These are phyloP conservation scores for Flabesymbios commensalis DNA, from an alignment of 2,888 invertebrate species.

Conservation along the genomic window DNA sequence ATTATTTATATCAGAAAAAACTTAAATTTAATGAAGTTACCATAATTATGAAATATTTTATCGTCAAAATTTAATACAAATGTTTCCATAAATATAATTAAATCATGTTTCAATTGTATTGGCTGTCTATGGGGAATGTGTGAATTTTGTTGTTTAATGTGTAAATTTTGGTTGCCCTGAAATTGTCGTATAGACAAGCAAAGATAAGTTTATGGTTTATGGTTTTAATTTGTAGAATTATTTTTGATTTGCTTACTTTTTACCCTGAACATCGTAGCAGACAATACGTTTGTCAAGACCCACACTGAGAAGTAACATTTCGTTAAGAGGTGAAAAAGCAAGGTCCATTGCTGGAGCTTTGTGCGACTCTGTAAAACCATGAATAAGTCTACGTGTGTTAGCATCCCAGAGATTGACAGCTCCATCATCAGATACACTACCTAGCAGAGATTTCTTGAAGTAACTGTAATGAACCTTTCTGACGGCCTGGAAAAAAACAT, in stretches of 20 bases:
- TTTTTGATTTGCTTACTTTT: slow-evolving; percentile 54
- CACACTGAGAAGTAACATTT: slow-evolving; percentile 58
- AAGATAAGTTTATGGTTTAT: too few relatives aligned
- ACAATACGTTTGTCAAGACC: slow-evolving; percentile 62
- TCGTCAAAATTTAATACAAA: too few relatives aligned
- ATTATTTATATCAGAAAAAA: too few relatives aligned
- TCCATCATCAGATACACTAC: slow-evolving; percentile 57
- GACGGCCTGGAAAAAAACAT: slow-evolving; percentile 44
- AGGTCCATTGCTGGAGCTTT: slow-evolving; percentile 58
- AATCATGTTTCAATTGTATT: too few relatives aligned
- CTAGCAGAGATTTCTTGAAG: slow-evolving; percentile 52
- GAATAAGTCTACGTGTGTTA: slow-evolving; percentile 47
- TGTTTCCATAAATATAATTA: too few relatives aligned
- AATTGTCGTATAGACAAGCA: too few relatives aligned
- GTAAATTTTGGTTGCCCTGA: too few relatives aligned
- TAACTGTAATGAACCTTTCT: slow-evolving; percentile 52
- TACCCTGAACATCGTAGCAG: slow-evolving; percentile 56
- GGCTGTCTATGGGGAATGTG: too few relatives aligned
- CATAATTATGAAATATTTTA: too few relatives aligned
- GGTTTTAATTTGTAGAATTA: too few relatives aligned
- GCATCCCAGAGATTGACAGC: slow-evolving; percentile 59
- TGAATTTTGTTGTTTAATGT: too few relatives aligned
- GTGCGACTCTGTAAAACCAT: slow-evolving; percentile 53
- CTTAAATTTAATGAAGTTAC: too few relatives aligned
- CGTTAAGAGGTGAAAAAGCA: slow-evolving; percentile 62